Evolutionary conservation across 1,140 invertebrate genomes (phyloP), one percentile per base, ranked within the genome.

Genomic region (Centruroides sculpturatus): DNA sequence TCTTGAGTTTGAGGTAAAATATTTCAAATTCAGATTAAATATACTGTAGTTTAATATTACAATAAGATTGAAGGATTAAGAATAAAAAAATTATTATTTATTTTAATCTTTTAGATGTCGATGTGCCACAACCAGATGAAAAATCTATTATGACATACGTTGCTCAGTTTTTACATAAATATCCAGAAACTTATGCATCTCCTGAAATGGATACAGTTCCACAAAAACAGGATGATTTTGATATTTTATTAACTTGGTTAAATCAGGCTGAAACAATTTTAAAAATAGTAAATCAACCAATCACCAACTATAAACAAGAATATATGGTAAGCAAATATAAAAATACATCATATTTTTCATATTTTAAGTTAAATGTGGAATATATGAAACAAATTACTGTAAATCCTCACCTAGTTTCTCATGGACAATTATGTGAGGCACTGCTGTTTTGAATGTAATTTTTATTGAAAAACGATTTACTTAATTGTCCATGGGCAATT

Each of bases 81-180:
- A 23, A 23, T 23, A 23, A 23, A 23, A 23, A 23, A 2, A 23
- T 23, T 23, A 23, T 23, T 23, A 23, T 23, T 63, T 50, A 35
- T 55, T 56, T 12, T 10, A 5, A 48, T 49, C 10, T 48, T 36
- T 59, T 41, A 62, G 96, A 99, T 77, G 92, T 99, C 36, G 92
- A 98, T 77, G 92, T 97, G 11, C 85, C 89, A 12, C 88, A 89
- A 71, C 96, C 96, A 8, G 96, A 99, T 75, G 95, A 99, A 72
- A 91, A 93, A 74, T 98, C 92, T 47, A 91, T 99, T 65, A 98
- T 99, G 92, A 99, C 96, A 41, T 99, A 99, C 74, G 92, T 99
- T 51, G 93, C 96, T 48, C 93, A 98, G 77, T 99, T 98, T 76
- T 78, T 98, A 64, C 90, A 97, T 72, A 92, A 92, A 76, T 96